Evolutionary conservation across 2,113 vertebrate genomes (phyloP).

Genomic region (Ceyx melanurus): DNA sequence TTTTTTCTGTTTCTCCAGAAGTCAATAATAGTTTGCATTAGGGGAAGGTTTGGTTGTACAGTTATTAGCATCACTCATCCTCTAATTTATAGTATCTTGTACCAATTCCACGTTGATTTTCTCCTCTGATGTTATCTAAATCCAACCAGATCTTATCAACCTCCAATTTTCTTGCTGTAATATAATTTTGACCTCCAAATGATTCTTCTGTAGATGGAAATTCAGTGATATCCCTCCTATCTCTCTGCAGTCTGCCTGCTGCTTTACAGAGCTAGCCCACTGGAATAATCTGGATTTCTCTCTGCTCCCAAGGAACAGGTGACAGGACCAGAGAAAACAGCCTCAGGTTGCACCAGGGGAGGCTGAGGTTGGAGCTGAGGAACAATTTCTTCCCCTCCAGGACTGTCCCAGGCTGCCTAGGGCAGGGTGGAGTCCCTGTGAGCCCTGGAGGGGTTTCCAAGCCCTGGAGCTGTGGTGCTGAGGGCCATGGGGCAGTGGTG

Average conservation of each 20-base stretch:
- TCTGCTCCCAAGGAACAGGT: not conserved
- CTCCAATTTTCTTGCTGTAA: not conserved
- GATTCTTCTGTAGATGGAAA: not conserved
- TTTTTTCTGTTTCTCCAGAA: conserved; percentile 21
- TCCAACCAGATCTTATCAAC: not conserved
- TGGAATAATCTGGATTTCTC: not conserved
- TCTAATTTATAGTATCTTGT: not conserved
- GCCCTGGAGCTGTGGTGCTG: not conserved
- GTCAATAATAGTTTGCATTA: not conserved
- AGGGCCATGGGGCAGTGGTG: not conserved
- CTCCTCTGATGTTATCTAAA: not conserved
- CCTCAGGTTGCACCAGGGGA: not conserved
- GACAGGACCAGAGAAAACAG: not conserved
- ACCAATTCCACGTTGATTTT: not conserved
- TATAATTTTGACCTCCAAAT: not conserved
- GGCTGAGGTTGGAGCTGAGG: not conserved
- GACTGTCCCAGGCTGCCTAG: not conserved
- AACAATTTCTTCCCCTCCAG: not conserved
- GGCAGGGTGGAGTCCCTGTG: too few species aligned
- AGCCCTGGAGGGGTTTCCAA: not conserved
- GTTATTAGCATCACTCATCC: not conserved
- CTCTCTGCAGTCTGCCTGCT: not conserved
- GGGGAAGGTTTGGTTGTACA: not conserved
- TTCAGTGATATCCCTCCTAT: not conserved
- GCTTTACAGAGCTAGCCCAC: not conserved